Percentiles rank a stretch among this genome's conserved stretches.
Evolutionary conservation across 2,113 vertebrate genomes (phyloP).

Genomic region (Isurus oxyrinchus): DNA sequence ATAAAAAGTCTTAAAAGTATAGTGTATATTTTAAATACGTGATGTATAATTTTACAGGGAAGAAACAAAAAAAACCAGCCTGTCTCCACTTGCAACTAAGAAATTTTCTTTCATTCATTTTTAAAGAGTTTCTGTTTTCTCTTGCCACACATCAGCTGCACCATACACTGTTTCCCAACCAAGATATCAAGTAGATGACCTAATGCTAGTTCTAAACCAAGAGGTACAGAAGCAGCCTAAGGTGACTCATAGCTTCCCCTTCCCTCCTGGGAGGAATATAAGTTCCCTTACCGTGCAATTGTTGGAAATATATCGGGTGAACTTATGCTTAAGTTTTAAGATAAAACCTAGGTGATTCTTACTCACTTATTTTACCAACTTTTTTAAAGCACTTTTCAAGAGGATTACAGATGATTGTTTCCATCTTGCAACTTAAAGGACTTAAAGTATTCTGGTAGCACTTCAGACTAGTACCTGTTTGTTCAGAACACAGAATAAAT

Average conservation of each 20-base stretch:
- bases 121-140: too few species aligned
- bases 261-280: not conserved
- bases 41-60: too few species aligned
- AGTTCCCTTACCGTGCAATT: not conserved
- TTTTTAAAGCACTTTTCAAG: not conserved
- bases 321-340: not conserved
- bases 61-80: too few species aligned
- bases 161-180: not conserved
- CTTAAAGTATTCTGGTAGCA: not conserved
- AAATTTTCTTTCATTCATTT: too few species aligned
- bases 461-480: not conserved
- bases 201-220: not conserved
- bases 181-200: not conserved
- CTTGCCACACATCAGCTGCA: too few species aligned
- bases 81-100: too few species aligned
- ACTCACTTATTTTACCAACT: conserved; percentile 16
- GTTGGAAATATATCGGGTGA: not conserved
- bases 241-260: too few species aligned
- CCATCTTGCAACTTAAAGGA: not conserved
- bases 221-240: not conserved
- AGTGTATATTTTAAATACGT: too few species aligned
- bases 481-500: not conserved
- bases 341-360: not conserved
- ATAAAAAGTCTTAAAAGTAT: too few species aligned
- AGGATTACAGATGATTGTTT: not conserved